phyloP scores from a whole-genome alignment of 2,888 invertebrate species.

The Phortica magna region DNA sequence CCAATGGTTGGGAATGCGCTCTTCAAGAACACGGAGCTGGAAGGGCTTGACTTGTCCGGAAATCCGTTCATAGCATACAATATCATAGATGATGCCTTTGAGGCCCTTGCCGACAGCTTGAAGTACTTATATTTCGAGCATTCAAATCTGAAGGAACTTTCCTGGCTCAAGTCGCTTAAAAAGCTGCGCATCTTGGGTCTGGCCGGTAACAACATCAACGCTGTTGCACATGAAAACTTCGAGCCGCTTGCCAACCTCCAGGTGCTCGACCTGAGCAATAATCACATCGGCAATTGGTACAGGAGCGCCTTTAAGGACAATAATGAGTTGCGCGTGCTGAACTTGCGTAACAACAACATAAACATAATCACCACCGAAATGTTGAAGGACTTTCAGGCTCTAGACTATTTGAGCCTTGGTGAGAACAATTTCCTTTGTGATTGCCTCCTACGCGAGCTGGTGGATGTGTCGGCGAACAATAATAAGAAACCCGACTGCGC shows the following conservation, averaged over 20 bases:
- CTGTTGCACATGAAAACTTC: slow-evolving; percentile 72
- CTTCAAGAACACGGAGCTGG: slow-evolving; percentile 78
- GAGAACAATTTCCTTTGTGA: slow-evolving; percentile 82
- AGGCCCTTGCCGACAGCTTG: slow-evolving; percentile 78
- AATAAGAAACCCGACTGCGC: slow-evolving; percentile 65
- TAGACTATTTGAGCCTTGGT: slow-evolving; percentile 79
- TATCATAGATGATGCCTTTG: slow-evolving; percentile 72
- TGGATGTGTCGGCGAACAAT: slow-evolving; percentile 75
- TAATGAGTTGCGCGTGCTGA: slow-evolving; percentile 77
- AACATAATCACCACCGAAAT: slow-evolving; percentile 81
- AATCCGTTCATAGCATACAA: slow-evolving; percentile 78
- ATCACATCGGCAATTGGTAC: slow-evolving; percentile 81
- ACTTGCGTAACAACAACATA: slow-evolving; percentile 80
- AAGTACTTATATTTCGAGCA: slow-evolving; percentile 79
- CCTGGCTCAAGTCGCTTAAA: slow-evolving; percentile 75
- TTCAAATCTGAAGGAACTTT: slow-evolving; percentile 76
- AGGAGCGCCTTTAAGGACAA: slow-evolving; percentile 76
- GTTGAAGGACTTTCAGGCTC: slow-evolving; percentile 79
- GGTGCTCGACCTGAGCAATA: slow-evolving; percentile 79
- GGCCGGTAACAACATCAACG: slow-evolving; percentile 79
- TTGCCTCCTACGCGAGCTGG: slow-evolving; percentile 80
- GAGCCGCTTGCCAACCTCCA: slow-evolving; percentile 76
- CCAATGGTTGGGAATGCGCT: slow-evolving; percentile 72
- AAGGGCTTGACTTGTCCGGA: slow-evolving; percentile 80
- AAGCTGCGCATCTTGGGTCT: slow-evolving; percentile 79